Base-by-base conservation (phyloP, 2,888 invertebrate genomes). In the Stegana nigrithorax region DNA sequence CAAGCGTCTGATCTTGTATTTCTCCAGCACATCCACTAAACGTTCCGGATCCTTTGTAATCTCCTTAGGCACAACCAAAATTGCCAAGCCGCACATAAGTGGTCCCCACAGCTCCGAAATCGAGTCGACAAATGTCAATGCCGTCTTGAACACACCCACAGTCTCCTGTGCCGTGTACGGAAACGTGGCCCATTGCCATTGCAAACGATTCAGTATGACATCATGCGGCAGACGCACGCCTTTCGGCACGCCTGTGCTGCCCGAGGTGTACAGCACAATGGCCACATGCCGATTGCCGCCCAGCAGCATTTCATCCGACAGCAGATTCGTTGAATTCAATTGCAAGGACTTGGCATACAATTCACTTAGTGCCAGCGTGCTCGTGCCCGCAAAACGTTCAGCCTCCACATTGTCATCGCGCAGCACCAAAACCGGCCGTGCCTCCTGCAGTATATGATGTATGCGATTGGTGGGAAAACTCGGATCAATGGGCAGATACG, bases 81-180 rank as follows among this genome's bases (percentile, higher is more conserved):
- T 82, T 0, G 92, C 88, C 64, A 89, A 84, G 0, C 86, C 92
- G 67, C 91, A 91, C 14, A 96, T 86, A 47, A 96, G 82, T 0
- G 95, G 93, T 0, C 93, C 93, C 92, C 95, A 95, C 60, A 96
- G 90, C 87, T 96, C 96, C 1, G 92, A 89, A 7, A 95, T 91
- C 0, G 95, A 93, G 83, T 96, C 96, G 3, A 96, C 95, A 81
- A 96, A 97, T 0, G 96, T 96, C 17, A 96, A 86, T 0, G 96
- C 93, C 0, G 96, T 96, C 86, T 96, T 96, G 87, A 96, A 96
- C 0, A 94, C 91, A 73, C 94, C 93, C 3, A 89, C 88, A 7
- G 88, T 87, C 78, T 94, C 93, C 0, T 88, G 87, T 0, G 86
- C 76, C 0, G 88, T 85, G 84, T 90, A 96, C 0, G 96, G 95